Evolutionary conservation across 2,888 invertebrate genomes (phyloP).

Genomic region (Raillietiella orientalis): DNA sequence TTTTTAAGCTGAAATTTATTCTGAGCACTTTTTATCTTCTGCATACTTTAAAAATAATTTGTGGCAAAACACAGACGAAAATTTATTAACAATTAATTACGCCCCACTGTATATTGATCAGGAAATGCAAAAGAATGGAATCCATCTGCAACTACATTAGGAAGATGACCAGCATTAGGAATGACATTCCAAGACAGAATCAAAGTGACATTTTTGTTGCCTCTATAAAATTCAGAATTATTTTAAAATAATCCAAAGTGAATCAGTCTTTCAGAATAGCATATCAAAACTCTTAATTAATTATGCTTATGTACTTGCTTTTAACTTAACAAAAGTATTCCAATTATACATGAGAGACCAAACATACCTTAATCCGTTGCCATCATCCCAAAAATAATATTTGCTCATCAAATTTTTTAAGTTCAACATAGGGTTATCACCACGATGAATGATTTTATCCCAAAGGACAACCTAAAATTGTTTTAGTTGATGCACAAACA

Average conservation of each 20-base stretch:
- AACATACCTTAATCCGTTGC: constrained; percentile 62
- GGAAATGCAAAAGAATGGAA: constrained; percentile 71
- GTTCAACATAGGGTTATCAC: constrained; percentile 69
- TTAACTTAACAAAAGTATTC: not conserved
- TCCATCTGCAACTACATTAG: constrained; percentile 49
- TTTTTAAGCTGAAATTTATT: too few relatives aligned
- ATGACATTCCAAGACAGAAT: constrained; percentile 94
- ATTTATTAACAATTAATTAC: constrained; percentile 4
- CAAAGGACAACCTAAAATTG: constrained; percentile 65
- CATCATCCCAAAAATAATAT: constrained; percentile 99
- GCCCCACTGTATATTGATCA: constrained; percentile 33
- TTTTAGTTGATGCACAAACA: too few relatives aligned
- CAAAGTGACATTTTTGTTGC: constrained; percentile 71
- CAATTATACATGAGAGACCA: constrained; percentile 4
- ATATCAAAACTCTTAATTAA: not conserved
- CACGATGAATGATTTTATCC: constrained; percentile 89
- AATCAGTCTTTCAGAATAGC: not conserved
- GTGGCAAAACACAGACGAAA: too few relatives aligned
- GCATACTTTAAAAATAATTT: too few relatives aligned
- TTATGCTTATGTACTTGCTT: constrained; percentile 1
- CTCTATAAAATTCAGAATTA: constrained; percentile 23
- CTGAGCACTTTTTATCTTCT: too few relatives aligned
- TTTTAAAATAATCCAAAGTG: not conserved
- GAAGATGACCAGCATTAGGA: constrained; percentile 83
- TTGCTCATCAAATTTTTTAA: constrained; percentile 85